Percentiles rank a stretch among this genome's conserved stretches.
These are phyloP conservation scores for Cepaea hortensis DNA, from an alignment of 2,888 invertebrate genomes.

Conservation along the genomic window DNA sequence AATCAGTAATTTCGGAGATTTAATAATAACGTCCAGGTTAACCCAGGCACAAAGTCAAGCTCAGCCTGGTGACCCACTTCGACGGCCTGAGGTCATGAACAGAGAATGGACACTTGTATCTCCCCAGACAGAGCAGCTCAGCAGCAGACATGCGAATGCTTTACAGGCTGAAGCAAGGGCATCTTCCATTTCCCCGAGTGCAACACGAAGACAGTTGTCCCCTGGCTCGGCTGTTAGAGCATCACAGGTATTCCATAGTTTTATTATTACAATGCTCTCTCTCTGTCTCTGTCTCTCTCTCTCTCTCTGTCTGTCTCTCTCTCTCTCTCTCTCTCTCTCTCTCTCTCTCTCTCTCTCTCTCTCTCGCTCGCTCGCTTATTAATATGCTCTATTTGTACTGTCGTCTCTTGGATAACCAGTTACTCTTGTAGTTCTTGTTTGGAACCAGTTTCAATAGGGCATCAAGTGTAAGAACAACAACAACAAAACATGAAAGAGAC, in stretches of 20 bases:
- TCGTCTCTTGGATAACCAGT: too few relatives aligned
- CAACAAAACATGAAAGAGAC: too few relatives aligned
- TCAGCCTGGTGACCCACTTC: background rate
- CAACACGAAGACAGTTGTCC: conserved; percentile 36
- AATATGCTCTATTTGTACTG: too few relatives aligned
- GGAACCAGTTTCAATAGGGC: too few relatives aligned
- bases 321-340: too few relatives aligned
- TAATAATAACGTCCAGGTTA: conserved; percentile 53
- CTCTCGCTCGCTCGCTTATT: too few relatives aligned
- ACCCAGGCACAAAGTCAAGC: conserved; percentile 6
- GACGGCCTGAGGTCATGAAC: background rate
- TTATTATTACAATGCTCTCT: background rate
- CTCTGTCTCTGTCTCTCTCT: too few relatives aligned
- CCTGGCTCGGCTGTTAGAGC: conserved; percentile 31
- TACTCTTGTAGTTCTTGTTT: too few relatives aligned
- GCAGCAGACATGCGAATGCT: background rate
- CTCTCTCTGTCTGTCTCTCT: too few relatives aligned
- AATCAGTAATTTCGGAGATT: conserved; percentile 68
- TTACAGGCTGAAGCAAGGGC: conserved; percentile 31
- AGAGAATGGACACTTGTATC: background rate
- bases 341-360: too few relatives aligned
- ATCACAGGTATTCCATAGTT: conserved; percentile 28
- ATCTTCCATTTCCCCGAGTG: conserved; percentile 42
- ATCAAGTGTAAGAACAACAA: too few relatives aligned
- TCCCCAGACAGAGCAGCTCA: background rate